Conservation (phyloP, 92 coral and sea anemone genomes). For the Epizoanthus rinbou region DNA sequence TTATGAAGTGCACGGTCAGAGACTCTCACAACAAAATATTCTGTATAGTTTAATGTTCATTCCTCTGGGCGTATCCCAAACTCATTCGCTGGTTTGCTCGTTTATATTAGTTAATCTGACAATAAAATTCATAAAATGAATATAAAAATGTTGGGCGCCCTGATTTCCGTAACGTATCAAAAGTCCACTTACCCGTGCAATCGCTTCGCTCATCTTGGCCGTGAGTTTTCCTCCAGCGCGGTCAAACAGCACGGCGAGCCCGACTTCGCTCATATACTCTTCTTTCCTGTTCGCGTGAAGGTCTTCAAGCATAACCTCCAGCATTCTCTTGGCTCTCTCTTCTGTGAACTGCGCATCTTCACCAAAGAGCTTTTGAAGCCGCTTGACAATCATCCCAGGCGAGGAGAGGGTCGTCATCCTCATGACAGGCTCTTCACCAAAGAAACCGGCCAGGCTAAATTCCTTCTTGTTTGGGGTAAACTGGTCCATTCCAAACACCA, state of each 20-base stretch:
- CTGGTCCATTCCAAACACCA: constrained; percentile 66
- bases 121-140: too few relatives aligned
- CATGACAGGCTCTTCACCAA: constrained; percentile 71
- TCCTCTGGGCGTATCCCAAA: too few relatives aligned
- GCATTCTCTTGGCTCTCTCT: constrained; percentile 67
- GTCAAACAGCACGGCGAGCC: constrained; percentile 72
- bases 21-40: too few relatives aligned
- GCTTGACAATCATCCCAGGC: constrained; percentile 59
- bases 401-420: constrained; percentile 75
- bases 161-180: too few relatives aligned
- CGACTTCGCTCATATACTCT: constrained; percentile 80
- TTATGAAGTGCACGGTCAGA: too few relatives aligned
- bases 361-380: constrained; percentile 64
- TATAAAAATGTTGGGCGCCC: too few relatives aligned
- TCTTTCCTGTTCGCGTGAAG: constrained; percentile 69
- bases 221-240: constrained; percentile 83
- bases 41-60: too few relatives aligned
- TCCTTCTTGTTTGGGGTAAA: constrained; percentile 68
- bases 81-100: too few relatives aligned
- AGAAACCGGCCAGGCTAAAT: constrained; percentile 72
- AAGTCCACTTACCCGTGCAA: constrained; percentile 41
- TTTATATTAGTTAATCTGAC: too few relatives aligned
- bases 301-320: constrained; percentile 72
- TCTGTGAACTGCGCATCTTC: constrained; percentile 73
- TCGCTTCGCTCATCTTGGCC: constrained; percentile 54